Base-by-base conservation (phyloP, 2,888 invertebrate species). In the Bruchidius siliquastri region DNA sequence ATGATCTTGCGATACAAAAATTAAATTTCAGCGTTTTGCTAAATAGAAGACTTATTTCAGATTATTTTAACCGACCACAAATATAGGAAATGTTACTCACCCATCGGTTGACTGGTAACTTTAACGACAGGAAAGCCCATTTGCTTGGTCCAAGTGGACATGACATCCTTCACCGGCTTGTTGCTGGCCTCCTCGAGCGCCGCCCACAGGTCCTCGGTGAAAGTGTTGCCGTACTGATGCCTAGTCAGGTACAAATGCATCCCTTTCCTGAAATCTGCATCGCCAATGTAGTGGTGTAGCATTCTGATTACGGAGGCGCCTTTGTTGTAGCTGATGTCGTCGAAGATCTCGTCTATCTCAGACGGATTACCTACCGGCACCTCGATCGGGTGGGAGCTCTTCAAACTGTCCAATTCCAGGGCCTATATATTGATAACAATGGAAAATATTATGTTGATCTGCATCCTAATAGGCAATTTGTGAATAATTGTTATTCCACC, bases 321-420 rank as follows among this genome's bases (percentile, higher is more conserved):
- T 86, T 99, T 99, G 83, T 94, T 94, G 87, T 98, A 99, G 66
- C 98, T 97, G 81, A 99, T 98, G 81, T 95, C 95, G 88, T 99
- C 98, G 88, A 98, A 99, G 80, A 99, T 98, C 87, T 98, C 98
- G 87, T 97, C 97, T 74, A 98, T 94, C 87, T 98, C 98, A 10
- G 94, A 92, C 0, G 98, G 98, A 87, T 97, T 95, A 0, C 95
- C 94, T 0, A 98, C 97, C 20, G 96, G 95, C 72, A 96, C 96
- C 88, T 98, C 98, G 81, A 99, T 97, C 0, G 99, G 97, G 88
- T 99, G 98, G 68, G 96, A 97, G 85, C 94, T 97, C 82, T 95
- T 93, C 76, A 98, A 88, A 73, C 92, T 93, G 86, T 98, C 98
- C 77, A 98, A 88, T 81, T 95, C 94, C 79, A 96, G 85, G 21